These are phyloP conservation scores for Pagetopsis macropterus DNA, from an alignment of 2,797 vertebrate species.

Conservation along the genomic window DNA sequence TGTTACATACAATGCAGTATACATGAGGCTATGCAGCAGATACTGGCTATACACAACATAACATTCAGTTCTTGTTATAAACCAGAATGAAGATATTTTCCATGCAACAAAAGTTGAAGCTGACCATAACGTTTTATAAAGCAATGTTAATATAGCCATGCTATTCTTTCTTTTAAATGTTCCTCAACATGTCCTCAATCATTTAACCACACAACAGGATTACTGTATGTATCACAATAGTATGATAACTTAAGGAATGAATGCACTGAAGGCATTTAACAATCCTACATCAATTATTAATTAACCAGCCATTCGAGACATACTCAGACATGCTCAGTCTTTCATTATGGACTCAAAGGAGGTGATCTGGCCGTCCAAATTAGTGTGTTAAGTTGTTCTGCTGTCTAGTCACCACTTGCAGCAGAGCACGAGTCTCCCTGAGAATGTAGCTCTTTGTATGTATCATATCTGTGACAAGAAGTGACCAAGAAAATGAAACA, in stretches of 20 bases:
- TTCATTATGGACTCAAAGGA: constrained; percentile 59
- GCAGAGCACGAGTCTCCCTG: neutral
- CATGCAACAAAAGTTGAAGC: neutral
- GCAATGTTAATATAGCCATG: too few species aligned
- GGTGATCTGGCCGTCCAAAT: constrained; percentile 44
- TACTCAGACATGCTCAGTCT: constrained; percentile 32
- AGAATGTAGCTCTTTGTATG: neutral
- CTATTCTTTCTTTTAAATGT: too few species aligned
- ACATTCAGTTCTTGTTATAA: too few species aligned
- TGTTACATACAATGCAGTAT: neutral
- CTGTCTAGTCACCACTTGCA: constrained; percentile 31
- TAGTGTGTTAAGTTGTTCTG: constrained; percentile 41
- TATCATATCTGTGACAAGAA: neutral
- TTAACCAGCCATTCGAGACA: neutral
- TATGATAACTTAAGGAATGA: neutral
- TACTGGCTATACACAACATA: too few species aligned
- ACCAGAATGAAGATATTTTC: too few species aligned
- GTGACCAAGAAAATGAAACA: neutral
- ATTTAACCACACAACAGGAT: neutral
- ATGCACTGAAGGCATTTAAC: neutral
- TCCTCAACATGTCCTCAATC: neutral
- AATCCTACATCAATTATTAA: too few species aligned
- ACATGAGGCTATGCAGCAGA: too few species aligned
- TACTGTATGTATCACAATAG: neutral
- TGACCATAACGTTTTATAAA: neutral